These are phyloP conservation scores for Forficula auricularia DNA, from an alignment of 1,140 invertebrate species.

Conservation along the genomic window DNA sequence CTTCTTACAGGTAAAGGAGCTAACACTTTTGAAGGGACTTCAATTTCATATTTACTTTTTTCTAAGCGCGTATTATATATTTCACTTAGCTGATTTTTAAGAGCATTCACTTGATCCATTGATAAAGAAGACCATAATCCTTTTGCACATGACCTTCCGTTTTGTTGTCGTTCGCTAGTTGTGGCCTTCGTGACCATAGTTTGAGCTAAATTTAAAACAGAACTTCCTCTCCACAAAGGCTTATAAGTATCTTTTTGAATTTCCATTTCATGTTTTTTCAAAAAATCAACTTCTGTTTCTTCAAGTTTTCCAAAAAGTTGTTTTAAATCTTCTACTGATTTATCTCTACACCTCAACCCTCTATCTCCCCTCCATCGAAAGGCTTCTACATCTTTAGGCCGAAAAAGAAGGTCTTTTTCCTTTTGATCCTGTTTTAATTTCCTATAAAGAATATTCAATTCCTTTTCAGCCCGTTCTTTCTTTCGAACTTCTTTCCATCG, in stretches of 20 bases:
- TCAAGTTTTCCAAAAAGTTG: slow-evolving; percentile 44
- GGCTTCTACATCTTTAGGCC: slow-evolving; percentile 47
- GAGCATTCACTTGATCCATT: slow-evolving; percentile 61
- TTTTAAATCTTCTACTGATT: slow-evolving; percentile 69
- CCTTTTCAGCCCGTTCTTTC: slow-evolving; percentile 64
- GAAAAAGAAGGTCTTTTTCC: slow-evolving; percentile 68
- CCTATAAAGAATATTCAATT: slow-evolving; percentile 54
- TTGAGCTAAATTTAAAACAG: slow-evolving; percentile 55
- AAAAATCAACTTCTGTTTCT: slow-evolving; percentile 28
- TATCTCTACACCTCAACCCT: slow-evolving; percentile 61
- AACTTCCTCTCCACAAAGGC: slow-evolving; percentile 64
- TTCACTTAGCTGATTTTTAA: slow-evolving; percentile 64
- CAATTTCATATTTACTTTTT: slow-evolving; percentile 20
- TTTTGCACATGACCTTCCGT: background rate
- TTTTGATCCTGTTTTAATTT: slow-evolving; percentile 62
- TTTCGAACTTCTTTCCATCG: slow-evolving; percentile 61
- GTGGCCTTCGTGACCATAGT: slow-evolving; percentile 26
- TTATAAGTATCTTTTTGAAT: slow-evolving; percentile 50
- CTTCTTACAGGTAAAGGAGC: slow-evolving; percentile 25
- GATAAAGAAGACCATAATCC: slow-evolving; percentile 56
- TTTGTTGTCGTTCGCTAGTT: background rate
- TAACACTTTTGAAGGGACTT: slow-evolving; percentile 1
- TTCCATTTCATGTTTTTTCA: slow-evolving; percentile 27
- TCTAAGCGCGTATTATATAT: slow-evolving; percentile 47
- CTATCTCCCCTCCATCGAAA: slow-evolving; percentile 46